phyloP scores from a whole-genome alignment of 1,140 invertebrate species.

The Caligus rogercresseyi region DNA sequence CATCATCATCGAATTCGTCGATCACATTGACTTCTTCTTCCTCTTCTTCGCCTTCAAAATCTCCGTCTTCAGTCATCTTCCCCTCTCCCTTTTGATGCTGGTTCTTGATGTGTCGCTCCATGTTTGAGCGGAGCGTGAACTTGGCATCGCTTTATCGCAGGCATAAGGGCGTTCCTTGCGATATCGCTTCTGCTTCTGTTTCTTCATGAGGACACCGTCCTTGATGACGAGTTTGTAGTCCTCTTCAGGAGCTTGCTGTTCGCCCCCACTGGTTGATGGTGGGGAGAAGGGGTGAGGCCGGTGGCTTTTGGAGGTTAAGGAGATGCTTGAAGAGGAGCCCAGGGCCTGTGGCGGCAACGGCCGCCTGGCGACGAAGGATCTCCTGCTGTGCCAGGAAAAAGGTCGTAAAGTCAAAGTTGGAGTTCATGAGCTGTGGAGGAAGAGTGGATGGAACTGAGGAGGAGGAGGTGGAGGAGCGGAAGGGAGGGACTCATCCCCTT shows the following conservation, averaged over 20 bases:
- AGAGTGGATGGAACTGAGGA: slow-evolving; percentile 22
- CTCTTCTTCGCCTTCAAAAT: slow-evolving; percentile 32
- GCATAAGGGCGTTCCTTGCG: slow-evolving; percentile 74
- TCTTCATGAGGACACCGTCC: slow-evolving; percentile 67
- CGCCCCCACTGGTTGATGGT: slow-evolving; percentile 12
- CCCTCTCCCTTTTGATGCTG: slow-evolving; percentile 56
- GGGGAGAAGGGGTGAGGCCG: slow-evolving; percentile 28
- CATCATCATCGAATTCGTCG: slow-evolving; percentile 42
- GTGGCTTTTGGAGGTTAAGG: background rate
- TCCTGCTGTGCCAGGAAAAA: background rate
- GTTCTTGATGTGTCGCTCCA: slow-evolving; percentile 82
- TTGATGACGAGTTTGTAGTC: slow-evolving; percentile 57
- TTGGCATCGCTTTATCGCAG: slow-evolving; percentile 70
- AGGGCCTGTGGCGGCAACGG: slow-evolving; percentile 17
- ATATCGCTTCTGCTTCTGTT: slow-evolving; percentile 72
- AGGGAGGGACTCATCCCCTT: slow-evolving; percentile 7
- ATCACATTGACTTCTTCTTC: slow-evolving; percentile 32
- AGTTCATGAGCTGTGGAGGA: slow-evolving; percentile 24
- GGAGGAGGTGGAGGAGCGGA: slow-evolving; percentile 22
- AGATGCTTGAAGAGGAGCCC: slow-evolving; percentile 20
- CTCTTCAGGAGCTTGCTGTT: background rate
- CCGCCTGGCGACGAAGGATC: slow-evolving; percentile 3
- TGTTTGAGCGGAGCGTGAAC: slow-evolving; percentile 74
- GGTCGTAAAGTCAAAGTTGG: slow-evolving; percentile 5
- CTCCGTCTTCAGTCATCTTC: slow-evolving; percentile 20